These are phyloP conservation scores for Oryzias curvinotus DNA, from an alignment of 2,113 vertebrate species.

Conservation along the genomic window DNA sequence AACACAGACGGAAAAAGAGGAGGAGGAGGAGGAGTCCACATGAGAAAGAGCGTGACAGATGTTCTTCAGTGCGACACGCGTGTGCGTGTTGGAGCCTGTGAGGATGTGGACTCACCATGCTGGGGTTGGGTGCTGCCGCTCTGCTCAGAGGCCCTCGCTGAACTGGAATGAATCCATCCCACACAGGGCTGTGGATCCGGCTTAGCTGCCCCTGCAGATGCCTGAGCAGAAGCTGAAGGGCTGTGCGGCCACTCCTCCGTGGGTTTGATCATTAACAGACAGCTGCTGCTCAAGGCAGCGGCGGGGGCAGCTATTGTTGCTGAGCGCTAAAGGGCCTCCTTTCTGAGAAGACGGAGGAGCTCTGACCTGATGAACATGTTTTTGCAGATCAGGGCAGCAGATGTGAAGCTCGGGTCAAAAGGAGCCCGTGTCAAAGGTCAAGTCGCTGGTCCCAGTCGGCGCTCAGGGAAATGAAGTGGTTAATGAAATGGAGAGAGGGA, in stretches of 20 bases:
- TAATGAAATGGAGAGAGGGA: slow-evolving; percentile 58
- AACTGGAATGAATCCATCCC: slow-evolving; percentile 51
- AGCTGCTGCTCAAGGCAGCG: slow-evolving; percentile 26
- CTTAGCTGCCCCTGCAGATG: slow-evolving; percentile 65
- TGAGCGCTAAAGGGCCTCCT: neutral
- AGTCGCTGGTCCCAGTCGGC: slow-evolving; percentile 47
- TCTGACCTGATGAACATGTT: no score
- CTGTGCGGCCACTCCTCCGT: slow-evolving; percentile 8
- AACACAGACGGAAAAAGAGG: neutral
- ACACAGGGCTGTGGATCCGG: slow-evolving; percentile 48
- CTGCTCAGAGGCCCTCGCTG: slow-evolving; percentile 36
- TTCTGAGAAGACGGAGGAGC: no score
- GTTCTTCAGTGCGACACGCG: slow-evolving; percentile 11
- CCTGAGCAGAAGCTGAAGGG: slow-evolving; percentile 68
- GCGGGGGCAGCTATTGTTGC: slow-evolving; percentile 16
- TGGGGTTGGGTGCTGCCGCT: slow-evolving; percentile 29
- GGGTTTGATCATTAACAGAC: slow-evolving; percentile 52
- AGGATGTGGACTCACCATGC: slow-evolving; percentile 73
- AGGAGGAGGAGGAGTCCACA: no score
- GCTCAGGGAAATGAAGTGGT: slow-evolving; percentile 57
- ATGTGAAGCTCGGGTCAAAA: slow-evolving; percentile 20
- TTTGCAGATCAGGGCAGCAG: slow-evolving; percentile 15
- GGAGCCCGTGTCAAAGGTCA: slow-evolving; percentile 64
- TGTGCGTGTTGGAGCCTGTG: neutral
- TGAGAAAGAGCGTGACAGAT: no score